Conservation (phyloP, 2,888 invertebrate species). For the Pandemis corylana region DNA sequence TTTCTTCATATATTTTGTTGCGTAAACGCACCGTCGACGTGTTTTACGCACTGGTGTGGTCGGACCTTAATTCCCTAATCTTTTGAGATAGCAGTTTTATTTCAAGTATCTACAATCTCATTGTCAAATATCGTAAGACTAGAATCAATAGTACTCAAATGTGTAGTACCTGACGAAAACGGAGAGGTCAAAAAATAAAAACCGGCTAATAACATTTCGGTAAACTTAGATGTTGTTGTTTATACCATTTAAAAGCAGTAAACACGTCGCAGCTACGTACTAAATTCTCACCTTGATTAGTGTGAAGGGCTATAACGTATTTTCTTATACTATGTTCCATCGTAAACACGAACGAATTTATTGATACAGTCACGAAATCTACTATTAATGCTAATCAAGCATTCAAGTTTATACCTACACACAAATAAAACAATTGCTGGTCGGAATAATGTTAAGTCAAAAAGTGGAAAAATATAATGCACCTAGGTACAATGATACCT, state of each 20-base stretch:
- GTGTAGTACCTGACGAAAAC: neutral
- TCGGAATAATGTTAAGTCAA: neutral
- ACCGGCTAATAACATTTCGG: neutral
- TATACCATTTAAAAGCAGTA: neutral
- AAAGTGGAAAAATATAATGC: neutral
- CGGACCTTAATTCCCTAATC: neutral
- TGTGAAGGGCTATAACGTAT: neutral
- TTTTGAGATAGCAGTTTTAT: neutral
- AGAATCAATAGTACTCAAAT: too few species aligned
- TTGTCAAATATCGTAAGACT: too few species aligned
- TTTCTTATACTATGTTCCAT: neutral
- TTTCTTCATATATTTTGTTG: too few species aligned
- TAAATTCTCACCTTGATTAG: slow-evolving; percentile 10
- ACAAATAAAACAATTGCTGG: too few species aligned
- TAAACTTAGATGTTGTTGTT: neutral
- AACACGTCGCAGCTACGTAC: neutral
- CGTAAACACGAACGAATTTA: slow-evolving; percentile 9
- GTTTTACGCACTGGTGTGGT: too few species aligned
- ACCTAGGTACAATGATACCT: neutral
- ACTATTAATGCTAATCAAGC: neutral
- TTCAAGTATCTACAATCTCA: neutral
- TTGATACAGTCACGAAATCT: slow-evolving; percentile 9
- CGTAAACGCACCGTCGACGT: too few species aligned
- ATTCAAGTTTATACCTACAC: neutral
- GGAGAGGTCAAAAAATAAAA: neutral